Base-by-base conservation (phyloP, 2,888 invertebrate species). In the Leucophenga maculata region DNA sequence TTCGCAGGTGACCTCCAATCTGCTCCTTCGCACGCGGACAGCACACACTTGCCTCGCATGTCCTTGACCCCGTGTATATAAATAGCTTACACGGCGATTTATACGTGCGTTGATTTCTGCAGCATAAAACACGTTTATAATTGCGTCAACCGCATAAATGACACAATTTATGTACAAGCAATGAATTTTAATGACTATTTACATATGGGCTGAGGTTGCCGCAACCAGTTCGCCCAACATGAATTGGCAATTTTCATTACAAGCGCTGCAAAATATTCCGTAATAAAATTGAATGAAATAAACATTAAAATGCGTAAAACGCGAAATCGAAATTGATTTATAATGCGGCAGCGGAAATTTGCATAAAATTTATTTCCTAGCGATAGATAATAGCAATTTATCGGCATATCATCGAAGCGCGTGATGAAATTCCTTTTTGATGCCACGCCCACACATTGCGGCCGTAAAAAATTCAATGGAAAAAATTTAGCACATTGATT, bases 11-110 rank as follows among this genome's bases (percentile, higher is more conserved):
- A 39, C 39, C 39, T 39, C 39, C 39, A 39, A 39, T 26, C 26
- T 11, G 39, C 11, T 39, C 8, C 8, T 39, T 11, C 8, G 11
- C 1, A 39, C 11, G 8, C 39, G 11, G 39, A 39, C 8, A 8
- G 39, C 8, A 39, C 11, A 39, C 8, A 11, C 11, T 3, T 9
- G 8, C 39, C 6, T 3, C 16, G 26, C 3, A 13, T 73, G 78
- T 73, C 82, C 80, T 82, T 80, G 80, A 76, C 82, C 75, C 39
- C 39, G 71, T 71, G 76, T 74, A 73, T 74, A 75, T 72, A 72
- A 48, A 55, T 55, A 16, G 57, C 50, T 69, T 57, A 39, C 69
- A 55, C 69, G 59, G 22, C 31, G 13, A 31, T n/a, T 60, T 32
- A 8, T 39, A 14, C 14, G 39, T 39, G 31, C 69, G 67, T 52